Evolutionary conservation across 2,888 invertebrate species (phyloP), one percentile per base, ranked within the genome.

Genomic region (Chymomyza amoena): DNA sequence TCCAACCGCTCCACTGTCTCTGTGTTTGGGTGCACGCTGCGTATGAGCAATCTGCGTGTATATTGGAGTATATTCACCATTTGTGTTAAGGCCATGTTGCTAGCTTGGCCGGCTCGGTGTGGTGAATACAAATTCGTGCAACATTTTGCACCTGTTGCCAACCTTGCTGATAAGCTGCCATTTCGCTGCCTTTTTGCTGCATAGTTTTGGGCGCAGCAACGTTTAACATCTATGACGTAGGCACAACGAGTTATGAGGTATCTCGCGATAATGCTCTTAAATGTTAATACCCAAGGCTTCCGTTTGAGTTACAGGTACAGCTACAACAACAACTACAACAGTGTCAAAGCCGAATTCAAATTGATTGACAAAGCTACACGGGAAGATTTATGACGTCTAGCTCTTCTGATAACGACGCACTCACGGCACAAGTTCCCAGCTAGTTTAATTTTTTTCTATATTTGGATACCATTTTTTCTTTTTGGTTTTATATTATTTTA

Each of bases 121-220:
- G 83, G 83, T 84, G 84, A 83, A 62, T 72, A 68, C 51, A 39
- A 20, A n/a, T n/a, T 50, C 71, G 16, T n/a, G 20, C 57, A 25
- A 25, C 57, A 25, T 16, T 16, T 6, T 15, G 50, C 15, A 50
- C 25, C 15, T 45, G 50, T 50, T 10, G 45, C 18, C 50, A 51
- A 60, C 79, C 83, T 83, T 84, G 87, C 87, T 87, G 87, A 81
- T 78, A 73, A 73, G 64, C n/a, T n/a, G n/a, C 54, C 45, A 20
- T 56, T 32, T 60, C 62, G 18, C 59, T 59, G 45, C 20, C 16
- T 61, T 71, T 28, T 59, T 61, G 25, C n/a, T 62, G 62, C 45
- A 45, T 18, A 20, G 20, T 62, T 16, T 51, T 18, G 51, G 57
- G 25, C 57, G 57, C 25, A 18, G 25, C 25, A 57, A 20, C 25